Conservation (phyloP, 2,888 invertebrate genomes). For the Biston stratarius region DNA sequence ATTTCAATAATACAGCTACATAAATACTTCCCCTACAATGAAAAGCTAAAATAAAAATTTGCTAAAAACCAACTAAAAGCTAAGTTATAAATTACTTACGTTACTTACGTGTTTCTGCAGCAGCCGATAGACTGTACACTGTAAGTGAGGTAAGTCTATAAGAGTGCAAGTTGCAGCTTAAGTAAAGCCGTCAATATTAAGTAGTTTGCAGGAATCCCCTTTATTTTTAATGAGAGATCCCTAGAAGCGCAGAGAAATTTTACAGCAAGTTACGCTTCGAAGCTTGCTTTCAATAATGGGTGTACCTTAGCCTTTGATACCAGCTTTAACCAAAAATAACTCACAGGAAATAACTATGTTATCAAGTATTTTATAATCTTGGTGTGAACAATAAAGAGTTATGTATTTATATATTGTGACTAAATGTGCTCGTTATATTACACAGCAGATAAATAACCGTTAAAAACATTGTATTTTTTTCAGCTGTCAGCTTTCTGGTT, state of each 20-base stretch:
- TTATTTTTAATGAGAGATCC: slow-evolving; percentile 62
- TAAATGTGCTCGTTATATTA: too few species aligned
- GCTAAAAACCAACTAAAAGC: slow-evolving; percentile 7
- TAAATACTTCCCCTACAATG: background rate
- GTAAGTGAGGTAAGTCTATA: slow-evolving; percentile 55
- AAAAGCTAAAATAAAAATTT: slow-evolving; percentile 27
- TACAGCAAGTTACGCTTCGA: slow-evolving; percentile 25
- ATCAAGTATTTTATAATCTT: too few species aligned
- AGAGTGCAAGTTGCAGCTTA: slow-evolving; percentile 57
- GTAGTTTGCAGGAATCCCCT: slow-evolving; percentile 50
- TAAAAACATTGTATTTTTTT: too few species aligned
- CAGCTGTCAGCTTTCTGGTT: too few species aligned
- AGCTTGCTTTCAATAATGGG: background rate
- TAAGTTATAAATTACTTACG: slow-evolving; percentile 42
- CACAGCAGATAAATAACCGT: too few species aligned
- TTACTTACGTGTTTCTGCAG: slow-evolving; percentile 37
- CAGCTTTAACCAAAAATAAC: too few species aligned
- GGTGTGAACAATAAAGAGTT: too few species aligned
- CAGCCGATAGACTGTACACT: slow-evolving; percentile 40
- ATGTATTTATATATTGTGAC: too few species aligned
- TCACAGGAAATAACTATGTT: too few species aligned
- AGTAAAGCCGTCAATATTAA: slow-evolving; percentile 55
- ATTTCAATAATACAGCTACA: background rate
- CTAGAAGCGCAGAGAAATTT: slow-evolving; percentile 35
- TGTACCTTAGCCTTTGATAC: too few species aligned